Evolutionary conservation across 2,113 vertebrate genomes (phyloP).

Genomic region (Ia io): DNA sequence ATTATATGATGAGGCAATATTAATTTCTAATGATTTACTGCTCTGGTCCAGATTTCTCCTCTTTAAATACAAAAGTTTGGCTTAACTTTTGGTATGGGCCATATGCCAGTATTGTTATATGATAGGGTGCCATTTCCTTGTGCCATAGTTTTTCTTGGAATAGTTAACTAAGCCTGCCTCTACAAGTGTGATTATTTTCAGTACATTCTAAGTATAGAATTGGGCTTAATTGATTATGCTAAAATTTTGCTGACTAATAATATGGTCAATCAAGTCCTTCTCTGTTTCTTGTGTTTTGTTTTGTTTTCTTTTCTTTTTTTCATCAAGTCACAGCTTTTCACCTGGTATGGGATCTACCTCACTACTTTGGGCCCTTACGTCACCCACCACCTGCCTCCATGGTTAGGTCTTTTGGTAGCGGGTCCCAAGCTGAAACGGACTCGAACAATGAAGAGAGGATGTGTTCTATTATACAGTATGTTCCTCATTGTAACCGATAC

Average conservation of each 20-base stretch:
- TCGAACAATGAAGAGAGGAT: not conserved
- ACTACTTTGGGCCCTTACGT: not conserved
- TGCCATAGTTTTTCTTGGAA: not conserved
- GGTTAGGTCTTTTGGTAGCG: not conserved
- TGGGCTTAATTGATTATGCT: not conserved
- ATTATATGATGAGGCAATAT: not conserved
- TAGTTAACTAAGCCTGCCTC: not conserved
- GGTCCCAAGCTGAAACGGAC: not conserved
- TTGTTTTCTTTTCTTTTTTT: not conserved
- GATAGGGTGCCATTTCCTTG: not conserved
- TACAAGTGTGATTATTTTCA: not conserved
- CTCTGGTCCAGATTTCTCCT: not conserved
- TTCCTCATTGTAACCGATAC: not conserved
- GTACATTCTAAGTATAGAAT: not conserved
- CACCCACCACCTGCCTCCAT: not conserved
- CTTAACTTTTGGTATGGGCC: not conserved
- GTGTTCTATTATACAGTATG: not conserved
- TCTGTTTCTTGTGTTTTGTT: not conserved
- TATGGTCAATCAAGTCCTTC: not conserved
- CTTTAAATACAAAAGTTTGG: not conserved
- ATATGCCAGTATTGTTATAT: not conserved
- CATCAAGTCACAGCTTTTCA: not conserved
- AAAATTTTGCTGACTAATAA: not conserved
- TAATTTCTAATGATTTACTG: not conserved
- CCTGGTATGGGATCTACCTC: not conserved